Evolutionary conservation across 1,140 invertebrate species (phyloP).

Genomic region (Phthorimaea operculella): DNA sequence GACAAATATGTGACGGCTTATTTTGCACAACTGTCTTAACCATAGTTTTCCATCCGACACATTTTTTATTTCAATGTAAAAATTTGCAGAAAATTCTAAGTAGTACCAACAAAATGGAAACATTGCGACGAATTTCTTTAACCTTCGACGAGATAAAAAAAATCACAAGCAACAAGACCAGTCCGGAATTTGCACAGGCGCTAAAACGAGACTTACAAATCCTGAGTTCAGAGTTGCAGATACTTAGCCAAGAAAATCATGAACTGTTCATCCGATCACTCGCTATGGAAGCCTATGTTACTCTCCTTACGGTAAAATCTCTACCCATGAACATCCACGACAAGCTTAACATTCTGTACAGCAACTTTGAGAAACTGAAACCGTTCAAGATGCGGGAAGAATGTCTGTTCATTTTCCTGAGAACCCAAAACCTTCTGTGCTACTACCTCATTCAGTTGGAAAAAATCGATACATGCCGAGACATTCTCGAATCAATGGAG

Average conservation of each 20-base stretch:
- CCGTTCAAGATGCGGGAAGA: slow-evolving; percentile 35
- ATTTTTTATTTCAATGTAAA: no score
- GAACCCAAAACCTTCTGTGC: slow-evolving; percentile 58
- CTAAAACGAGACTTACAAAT: slow-evolving; percentile 46
- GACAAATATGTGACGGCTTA: no score
- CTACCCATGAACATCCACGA: slow-evolving; percentile 41
- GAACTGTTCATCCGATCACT: slow-evolving; percentile 38
- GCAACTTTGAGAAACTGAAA: slow-evolving; percentile 44
- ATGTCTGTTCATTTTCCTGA: slow-evolving; percentile 48
- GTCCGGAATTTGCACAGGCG: slow-evolving; percentile 27
- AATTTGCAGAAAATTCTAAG: no score
- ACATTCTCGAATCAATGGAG: slow-evolving; percentile 51
- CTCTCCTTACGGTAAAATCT: slow-evolving; percentile 42
- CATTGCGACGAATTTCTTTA: slow-evolving; percentile 34
- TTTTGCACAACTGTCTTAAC: no score
- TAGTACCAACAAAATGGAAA: slow-evolving; percentile 33
- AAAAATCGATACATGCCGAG: slow-evolving; percentile 28
- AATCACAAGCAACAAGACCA: slow-evolving; percentile 37
- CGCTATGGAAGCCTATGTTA: slow-evolving; percentile 53
- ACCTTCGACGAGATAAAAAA: slow-evolving; percentile 45
- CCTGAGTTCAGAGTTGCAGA: slow-evolving; percentile 35
- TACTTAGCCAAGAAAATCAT: slow-evolving; percentile 44
- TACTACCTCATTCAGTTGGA: slow-evolving; percentile 55
- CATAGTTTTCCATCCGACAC: no score
- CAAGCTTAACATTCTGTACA: slow-evolving; percentile 41